A percentile compares a stretch with the other conserved stretches of the same genome.
Conservation (phyloP, 2,888 invertebrate species). For the Helleia helle region DNA sequence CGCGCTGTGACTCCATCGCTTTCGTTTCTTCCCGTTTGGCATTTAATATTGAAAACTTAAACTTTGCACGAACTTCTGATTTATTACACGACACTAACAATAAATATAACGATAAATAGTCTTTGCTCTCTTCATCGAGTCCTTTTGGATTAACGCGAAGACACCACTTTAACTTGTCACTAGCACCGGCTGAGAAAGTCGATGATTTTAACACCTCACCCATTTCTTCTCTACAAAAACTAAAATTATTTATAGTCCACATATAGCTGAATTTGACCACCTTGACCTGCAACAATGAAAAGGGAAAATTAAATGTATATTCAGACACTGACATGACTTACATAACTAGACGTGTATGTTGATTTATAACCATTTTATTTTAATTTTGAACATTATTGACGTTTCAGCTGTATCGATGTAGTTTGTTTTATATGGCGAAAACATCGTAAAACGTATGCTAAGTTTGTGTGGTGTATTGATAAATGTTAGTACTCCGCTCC, state of each 20-base stretch:
- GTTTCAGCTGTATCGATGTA: too few species aligned
- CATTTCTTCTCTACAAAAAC: slow-evolving; percentile 99
- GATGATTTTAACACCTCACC: slow-evolving; percentile 99
- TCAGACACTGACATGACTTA: too few species aligned
- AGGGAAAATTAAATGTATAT: not conserved
- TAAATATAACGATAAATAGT: slow-evolving; percentile 98
- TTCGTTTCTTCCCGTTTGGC: slow-evolving; percentile 99
- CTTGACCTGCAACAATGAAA: slow-evolving; percentile 88
- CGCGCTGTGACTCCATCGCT: slow-evolving; percentile 98
- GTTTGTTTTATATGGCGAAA: too few species aligned
- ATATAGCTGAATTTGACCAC: slow-evolving; percentile 99
- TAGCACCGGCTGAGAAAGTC: slow-evolving; percentile 99
- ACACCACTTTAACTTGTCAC: slow-evolving; percentile 99
- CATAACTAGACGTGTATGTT: too few species aligned
- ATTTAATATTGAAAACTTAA: slow-evolving; percentile 99
- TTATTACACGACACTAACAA: slow-evolving; percentile 99
- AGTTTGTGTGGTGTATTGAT: too few species aligned
- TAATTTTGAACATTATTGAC: too few species aligned
- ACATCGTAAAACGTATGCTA: too few species aligned
- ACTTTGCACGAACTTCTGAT: slow-evolving; percentile 99
- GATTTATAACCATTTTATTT: too few species aligned
- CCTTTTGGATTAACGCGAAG: slow-evolving; percentile 99
- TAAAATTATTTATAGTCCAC: slow-evolving; percentile 99
- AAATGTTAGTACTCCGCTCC: too few species aligned
- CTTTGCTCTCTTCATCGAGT: slow-evolving; percentile 99